Evolutionary conservation across 2,113 vertebrate species (phyloP).

Genomic region (Gorsachius goisagi): DNA sequence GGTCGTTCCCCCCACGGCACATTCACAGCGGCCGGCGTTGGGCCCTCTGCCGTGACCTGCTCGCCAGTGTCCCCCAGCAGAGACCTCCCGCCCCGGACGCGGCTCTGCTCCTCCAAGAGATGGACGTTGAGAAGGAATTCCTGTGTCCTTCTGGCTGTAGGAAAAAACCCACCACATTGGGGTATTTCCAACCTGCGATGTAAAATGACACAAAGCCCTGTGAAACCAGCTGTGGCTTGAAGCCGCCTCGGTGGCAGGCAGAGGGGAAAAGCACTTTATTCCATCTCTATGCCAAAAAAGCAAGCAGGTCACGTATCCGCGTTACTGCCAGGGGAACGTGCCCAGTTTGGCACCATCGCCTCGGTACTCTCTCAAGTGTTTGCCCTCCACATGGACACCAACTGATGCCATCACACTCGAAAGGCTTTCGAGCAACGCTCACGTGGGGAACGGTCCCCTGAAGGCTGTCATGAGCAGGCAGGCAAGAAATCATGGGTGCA

Average conservation of each 20-base stretch:
- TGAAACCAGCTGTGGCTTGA: not conserved
- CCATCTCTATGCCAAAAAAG: not conserved
- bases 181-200: not conserved
- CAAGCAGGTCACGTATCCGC: not conserved
- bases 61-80: not conserved
- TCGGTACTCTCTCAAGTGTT: not conserved
- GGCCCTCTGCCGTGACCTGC: not conserved
- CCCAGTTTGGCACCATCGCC: not conserved
- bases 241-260: not conserved
- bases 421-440: not conserved
- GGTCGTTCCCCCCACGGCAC: not conserved
- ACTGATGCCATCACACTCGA: rapidly evolving
- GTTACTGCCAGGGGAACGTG: not conserved
- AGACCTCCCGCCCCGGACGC: rapidly evolving
- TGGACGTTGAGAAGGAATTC: rapidly evolving
- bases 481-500: not conserved
- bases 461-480: rapidly evolving
- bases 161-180: not conserved
- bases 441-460: rapidly evolving
- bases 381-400: not conserved
- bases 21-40: rapidly evolving
- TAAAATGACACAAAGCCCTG: not conserved
- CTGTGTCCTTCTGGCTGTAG: not conserved
- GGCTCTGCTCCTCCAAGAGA: not conserved
- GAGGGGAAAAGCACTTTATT: not conserved